Evolutionary conservation across 2,888 invertebrate species (phyloP).

Genomic region (Cinara cedri): DNA sequence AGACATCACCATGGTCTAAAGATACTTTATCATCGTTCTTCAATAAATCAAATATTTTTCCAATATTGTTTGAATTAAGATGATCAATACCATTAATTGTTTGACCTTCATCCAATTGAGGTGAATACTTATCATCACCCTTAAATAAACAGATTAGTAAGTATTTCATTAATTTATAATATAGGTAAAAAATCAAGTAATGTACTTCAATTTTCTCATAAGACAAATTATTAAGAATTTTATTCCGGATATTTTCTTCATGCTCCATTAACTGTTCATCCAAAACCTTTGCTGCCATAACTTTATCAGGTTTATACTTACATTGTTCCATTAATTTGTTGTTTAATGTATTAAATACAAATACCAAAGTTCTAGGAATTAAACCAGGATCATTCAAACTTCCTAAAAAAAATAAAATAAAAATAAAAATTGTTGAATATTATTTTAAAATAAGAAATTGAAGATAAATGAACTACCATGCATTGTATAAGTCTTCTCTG

Average conservation of each 20-base stretch:
- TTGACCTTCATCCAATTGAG: constrained; percentile 24
- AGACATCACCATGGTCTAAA: constrained; percentile 53
- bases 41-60: constrained; percentile 47
- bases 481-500: constrained; percentile 85
- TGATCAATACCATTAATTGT: constrained; percentile 29
- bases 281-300: constrained; percentile 59
- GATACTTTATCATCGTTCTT: constrained; percentile 18
- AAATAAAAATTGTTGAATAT: too few relatives aligned
- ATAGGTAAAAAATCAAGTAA: not conserved
- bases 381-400: constrained; percentile 71
- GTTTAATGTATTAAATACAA: constrained; percentile 58
- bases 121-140: constrained; percentile 14
- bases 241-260: constrained; percentile 59
- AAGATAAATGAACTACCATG: constrained; percentile 64
- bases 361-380: constrained; percentile 68
- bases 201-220: constrained; percentile 46
- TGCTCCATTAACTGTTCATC: constrained; percentile 57
- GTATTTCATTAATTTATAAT: not conserved
- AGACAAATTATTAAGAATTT: constrained; percentile 58
- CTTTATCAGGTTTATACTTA: constrained; percentile 63
- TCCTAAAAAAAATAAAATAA: constrained; percentile 63
- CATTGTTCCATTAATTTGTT: constrained; percentile 32
- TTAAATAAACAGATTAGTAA: not conserved
- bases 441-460: not conserved
- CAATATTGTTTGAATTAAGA: not conserved